phyloP scores from a whole-genome alignment of 92 coral and sea anemone genomes.

The Chrysogorgia sp. region DNA sequence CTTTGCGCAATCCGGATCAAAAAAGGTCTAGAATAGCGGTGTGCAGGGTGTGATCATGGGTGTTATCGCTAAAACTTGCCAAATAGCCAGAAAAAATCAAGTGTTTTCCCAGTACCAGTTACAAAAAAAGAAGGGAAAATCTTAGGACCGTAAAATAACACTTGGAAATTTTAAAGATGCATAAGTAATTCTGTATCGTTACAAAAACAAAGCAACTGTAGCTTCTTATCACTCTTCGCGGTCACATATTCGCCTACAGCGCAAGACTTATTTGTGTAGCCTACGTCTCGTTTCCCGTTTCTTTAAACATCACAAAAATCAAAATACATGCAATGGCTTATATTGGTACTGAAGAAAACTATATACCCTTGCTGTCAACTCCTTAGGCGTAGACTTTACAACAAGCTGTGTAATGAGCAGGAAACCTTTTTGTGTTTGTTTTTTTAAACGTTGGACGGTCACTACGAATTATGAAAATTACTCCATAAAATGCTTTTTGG shows the following conservation, averaged over 20 bases:
- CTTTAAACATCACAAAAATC: background rate
- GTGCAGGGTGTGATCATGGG: no score
- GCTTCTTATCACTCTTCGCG: slow-evolving; percentile 11
- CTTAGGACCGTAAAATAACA: background rate
- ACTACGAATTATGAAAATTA: background rate
- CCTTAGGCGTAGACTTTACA: background rate
- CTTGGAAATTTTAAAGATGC: background rate
- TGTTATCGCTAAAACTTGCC: no score
- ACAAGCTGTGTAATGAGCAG: slow-evolving; percentile 16
- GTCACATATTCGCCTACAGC: background rate
- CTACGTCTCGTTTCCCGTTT: background rate
- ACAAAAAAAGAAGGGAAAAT: background rate
- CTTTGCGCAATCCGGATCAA: no score
- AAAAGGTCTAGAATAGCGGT: no score
- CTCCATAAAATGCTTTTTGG: background rate
- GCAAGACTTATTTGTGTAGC: background rate
- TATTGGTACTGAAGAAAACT: background rate
- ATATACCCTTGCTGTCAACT: background rate
- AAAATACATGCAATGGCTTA: background rate
- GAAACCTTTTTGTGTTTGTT: slow-evolving; percentile 8
- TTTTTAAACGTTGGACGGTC: background rate
- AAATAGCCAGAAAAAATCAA: no score
- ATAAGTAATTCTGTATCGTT: background rate
- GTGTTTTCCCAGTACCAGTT: background rate
- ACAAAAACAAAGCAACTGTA: slow-evolving; percentile 31